These are phyloP conservation scores for Athene cunicularia DNA, from an alignment of 2,113 vertebrate genomes.

Conservation along the genomic window DNA sequence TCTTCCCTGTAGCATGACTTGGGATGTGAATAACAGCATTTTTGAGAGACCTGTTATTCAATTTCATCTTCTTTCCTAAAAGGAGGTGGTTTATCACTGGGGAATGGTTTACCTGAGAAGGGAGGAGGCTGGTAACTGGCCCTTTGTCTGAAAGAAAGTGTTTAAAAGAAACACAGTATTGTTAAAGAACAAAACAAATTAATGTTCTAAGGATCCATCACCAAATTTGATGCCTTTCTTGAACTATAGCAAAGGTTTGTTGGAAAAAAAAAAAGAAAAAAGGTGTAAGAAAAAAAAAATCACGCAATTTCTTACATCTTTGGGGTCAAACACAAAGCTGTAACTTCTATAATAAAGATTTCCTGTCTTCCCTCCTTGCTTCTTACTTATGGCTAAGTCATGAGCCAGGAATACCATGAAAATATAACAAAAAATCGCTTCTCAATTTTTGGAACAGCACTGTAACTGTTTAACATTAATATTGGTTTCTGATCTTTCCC, in stretches of 20 bases:
- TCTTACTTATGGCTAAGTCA: not conserved
- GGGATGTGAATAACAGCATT: slow-evolving; percentile 78
- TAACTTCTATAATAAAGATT: not conserved
- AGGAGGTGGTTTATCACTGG: slow-evolving; percentile 96
- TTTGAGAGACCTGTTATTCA: slow-evolving; percentile 73
- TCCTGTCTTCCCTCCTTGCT: not conserved
- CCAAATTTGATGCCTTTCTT: not conserved
- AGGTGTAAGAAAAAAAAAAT: not conserved
- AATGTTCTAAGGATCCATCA: not conserved
- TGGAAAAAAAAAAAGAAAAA: not conserved
- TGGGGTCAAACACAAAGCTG: not conserved
- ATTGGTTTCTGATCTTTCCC: not conserved
- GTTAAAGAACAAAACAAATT: not conserved
- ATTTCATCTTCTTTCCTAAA: slow-evolving; percentile 87
- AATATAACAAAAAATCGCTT: not conserved
- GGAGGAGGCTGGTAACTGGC: slow-evolving; percentile 87
- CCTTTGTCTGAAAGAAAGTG: slow-evolving; percentile 88
- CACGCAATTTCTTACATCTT: not conserved
- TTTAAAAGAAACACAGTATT: slow-evolving; percentile 20
- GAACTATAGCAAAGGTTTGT: not conserved
- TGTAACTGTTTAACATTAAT: not conserved
- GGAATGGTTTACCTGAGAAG: slow-evolving; percentile 90
- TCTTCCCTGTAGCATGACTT: slow-evolving; percentile 68
- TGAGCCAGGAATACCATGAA: not conserved
- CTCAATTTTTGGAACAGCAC: not conserved